Evolutionary conservation across 2,113 vertebrate genomes (phyloP), one percentile per base, ranked within the genome.

Genomic region (Rhinolophus sinicus): DNA sequence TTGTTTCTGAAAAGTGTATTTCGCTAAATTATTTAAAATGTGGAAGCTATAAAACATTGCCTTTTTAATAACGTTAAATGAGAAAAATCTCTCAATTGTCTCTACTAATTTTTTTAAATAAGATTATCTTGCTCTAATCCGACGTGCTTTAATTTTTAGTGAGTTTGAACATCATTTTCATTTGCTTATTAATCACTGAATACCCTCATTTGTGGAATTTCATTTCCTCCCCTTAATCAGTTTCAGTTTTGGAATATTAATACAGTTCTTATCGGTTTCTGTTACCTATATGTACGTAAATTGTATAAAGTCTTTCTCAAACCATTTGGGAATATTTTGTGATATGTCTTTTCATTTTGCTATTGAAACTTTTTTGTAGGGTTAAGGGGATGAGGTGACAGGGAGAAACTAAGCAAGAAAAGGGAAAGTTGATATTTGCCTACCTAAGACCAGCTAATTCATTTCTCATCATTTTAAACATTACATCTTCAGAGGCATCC

Each of bases 391-490:
- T 78, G 10, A 2, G 18, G 6, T 16, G 26, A 54, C 30, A 62
- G 35, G 28, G 15, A 92, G 35, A 62, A 85, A 82, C 35, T 44
- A 97, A 91, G 14, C 21, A 96, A 97, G 52, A 58, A 73, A 81
- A 84, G 58, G 35, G 81, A 94, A 97, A 97, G 93, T 54, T 97
- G 69, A 77, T 97, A 95, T 58, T 82, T 69, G 96, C 52, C 69
- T 90, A 96, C 84, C 85, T 60, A 75, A 95, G 54, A 93, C 83
- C 94, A 95, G 94, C 10, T 96, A 96, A 94, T 97, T 96, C 44
- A 69, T 56, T 92, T 96, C 44, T 93, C 54, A 97, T 94, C 97
- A 96, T 72, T 98, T 94, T 86, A 35, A 50, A 82, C 3, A 16
- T 47, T 77, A 21, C 35, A 5, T 24, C 19, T 47, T 47, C 77